A percentile compares a stretch with the other conserved stretches of the same genome.
Conservation (phyloP, 2,113 vertebrate species). For the Chamaetylas fuelleborni region DNA sequence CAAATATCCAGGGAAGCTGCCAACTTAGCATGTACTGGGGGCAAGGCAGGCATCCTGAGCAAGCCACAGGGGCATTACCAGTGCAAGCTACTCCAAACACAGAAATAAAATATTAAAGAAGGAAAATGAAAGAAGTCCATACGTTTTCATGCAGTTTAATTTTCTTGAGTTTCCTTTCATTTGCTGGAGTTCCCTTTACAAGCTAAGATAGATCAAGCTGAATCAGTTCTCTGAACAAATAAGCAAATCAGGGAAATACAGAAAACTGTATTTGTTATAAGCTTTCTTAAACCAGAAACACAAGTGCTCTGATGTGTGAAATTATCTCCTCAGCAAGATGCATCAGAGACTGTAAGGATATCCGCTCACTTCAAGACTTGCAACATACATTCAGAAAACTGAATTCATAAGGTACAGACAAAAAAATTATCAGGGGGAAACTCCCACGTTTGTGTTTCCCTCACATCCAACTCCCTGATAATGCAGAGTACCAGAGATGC, state of each 20-base stretch:
- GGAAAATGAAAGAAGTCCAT: background rate
- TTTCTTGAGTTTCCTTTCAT: background rate
- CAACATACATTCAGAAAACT: background rate
- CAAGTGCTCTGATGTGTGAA: background rate
- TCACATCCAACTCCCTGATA: background rate
- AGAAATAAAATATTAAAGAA: background rate
- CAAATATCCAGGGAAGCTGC: background rate
- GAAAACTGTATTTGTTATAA: background rate
- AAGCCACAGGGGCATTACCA: background rate
- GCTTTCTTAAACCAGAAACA: background rate
- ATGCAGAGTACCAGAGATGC: background rate
- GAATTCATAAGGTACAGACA: background rate
- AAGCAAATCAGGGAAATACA: background rate
- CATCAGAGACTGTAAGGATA: background rate
- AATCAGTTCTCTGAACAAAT: background rate
- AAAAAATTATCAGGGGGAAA: background rate
- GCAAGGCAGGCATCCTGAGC: background rate
- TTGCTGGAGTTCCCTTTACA: background rate
- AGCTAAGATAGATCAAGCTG: background rate
- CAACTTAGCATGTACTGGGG: background rate
- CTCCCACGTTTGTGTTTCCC: background rate
- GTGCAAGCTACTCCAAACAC: fast-evolving
- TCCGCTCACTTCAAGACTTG: background rate
- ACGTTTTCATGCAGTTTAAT: background rate
- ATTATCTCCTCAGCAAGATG: background rate